A percentile compares a stretch with the other conserved stretches of the same genome.
phyloP scores from a whole-genome alignment of 2,113 vertebrate genomes.

The Aplodontia rufa region DNA sequence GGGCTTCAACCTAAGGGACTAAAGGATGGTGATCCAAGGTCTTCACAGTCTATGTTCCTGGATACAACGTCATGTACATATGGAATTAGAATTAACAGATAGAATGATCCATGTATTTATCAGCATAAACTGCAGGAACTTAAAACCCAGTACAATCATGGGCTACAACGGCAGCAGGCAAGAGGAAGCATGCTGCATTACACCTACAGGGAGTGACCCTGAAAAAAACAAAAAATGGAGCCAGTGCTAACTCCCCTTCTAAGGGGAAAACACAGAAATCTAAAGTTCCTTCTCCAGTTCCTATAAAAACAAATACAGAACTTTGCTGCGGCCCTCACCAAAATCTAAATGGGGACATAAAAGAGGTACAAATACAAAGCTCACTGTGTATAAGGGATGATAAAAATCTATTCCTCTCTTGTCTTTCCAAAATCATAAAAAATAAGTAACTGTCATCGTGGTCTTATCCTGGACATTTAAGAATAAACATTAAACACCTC shows the following conservation, averaged over 20 bases:
- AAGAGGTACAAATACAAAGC: background rate
- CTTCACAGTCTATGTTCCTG: background rate
- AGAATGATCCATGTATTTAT: background rate
- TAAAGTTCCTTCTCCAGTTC: conserved; percentile 57
- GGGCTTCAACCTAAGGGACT: background rate
- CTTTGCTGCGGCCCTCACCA: background rate
- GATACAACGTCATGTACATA: background rate
- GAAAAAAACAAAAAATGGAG: background rate
- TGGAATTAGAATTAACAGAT: background rate
- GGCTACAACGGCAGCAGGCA: background rate
- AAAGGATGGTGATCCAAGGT: background rate
- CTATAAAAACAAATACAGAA: conserved; percentile 62
- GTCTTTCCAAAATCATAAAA: conserved; percentile 66
- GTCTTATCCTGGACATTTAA: conserved; percentile 51
- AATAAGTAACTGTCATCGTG: conserved; percentile 64
- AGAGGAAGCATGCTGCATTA: background rate
- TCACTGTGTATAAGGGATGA: conserved; percentile 53
- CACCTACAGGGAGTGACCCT: background rate
- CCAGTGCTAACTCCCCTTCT: background rate
- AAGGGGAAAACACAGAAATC: conserved; percentile 17
- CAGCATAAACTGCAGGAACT: background rate
- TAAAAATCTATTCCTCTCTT: conserved; percentile 60
- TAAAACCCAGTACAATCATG: background rate
- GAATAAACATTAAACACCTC: conserved; percentile 63
- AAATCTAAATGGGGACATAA: conserved; percentile 49